A percentile compares a stretch with the other conserved stretches of the same genome.
phyloP scores from a whole-genome alignment of 1,140 invertebrate genomes.

The Hesperophylax magnus region DNA sequence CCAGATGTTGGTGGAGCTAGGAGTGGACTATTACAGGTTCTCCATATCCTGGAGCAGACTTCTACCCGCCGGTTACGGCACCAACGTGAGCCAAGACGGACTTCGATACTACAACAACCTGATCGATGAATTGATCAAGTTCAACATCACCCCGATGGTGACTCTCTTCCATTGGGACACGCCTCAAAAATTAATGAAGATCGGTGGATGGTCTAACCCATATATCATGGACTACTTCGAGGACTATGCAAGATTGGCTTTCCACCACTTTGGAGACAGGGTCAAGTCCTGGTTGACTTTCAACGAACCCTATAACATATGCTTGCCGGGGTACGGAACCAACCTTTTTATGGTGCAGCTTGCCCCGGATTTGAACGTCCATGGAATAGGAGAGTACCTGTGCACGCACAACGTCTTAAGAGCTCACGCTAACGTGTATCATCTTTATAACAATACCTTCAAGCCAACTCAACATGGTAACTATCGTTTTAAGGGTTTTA shows the following conservation, averaged over 20 bases:
- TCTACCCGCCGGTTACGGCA: constrained; percentile 63
- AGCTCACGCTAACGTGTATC: constrained; percentile 72
- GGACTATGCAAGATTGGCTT: constrained; percentile 66
- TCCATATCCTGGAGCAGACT: constrained; percentile 71
- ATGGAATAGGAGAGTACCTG: constrained; percentile 65
- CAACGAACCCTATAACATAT: constrained; percentile 61
- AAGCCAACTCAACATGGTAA: constrained; percentile 30
- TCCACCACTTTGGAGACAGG: constrained; percentile 63
- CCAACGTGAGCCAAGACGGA: constrained; percentile 51
- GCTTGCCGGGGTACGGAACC: constrained; percentile 51
- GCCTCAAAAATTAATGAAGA: constrained; percentile 51
- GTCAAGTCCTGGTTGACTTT: constrained; percentile 63
- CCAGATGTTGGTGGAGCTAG: constrained; percentile 66
- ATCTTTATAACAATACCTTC: constrained; percentile 60
- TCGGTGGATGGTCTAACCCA: constrained; percentile 56
- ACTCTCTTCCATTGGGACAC: constrained; percentile 61
- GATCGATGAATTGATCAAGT: constrained; percentile 64
- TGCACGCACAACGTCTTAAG: constrained; percentile 71
- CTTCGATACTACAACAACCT: constrained; percentile 58
- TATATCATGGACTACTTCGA: constrained; percentile 66
- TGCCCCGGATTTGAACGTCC: constrained; percentile 56
- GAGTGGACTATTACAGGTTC: constrained; percentile 67
- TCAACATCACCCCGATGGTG: constrained; percentile 64
- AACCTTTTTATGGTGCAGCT: constrained; percentile 50
- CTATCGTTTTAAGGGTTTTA: too few species aligned